Conservation (phyloP, 2,888 invertebrate species). For the Athripsodes cinereus region DNA sequence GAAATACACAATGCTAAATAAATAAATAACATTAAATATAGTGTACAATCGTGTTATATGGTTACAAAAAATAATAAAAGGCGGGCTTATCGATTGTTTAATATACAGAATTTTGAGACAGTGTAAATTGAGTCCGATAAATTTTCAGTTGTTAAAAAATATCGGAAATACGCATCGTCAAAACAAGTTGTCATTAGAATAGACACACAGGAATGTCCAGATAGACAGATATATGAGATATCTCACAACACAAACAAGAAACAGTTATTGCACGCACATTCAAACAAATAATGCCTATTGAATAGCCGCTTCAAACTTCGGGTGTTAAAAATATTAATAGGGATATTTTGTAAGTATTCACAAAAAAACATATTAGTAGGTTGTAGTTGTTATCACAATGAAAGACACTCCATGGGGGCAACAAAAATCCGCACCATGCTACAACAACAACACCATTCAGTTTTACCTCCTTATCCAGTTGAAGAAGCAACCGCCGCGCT, state of each 20-base stretch:
- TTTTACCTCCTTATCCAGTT: slow-evolving; percentile 26
- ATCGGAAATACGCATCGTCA: background rate
- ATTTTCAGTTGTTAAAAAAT: background rate
- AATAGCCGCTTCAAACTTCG: too few species aligned
- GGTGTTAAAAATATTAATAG: too few species aligned
- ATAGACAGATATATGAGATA: background rate
- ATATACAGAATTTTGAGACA: background rate
- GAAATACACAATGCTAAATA: too few species aligned
- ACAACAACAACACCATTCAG: too few species aligned
- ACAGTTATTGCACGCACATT: background rate
- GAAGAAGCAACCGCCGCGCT: slow-evolving; percentile 24
- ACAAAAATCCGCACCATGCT: background rate
- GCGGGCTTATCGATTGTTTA: background rate
- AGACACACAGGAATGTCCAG: background rate
- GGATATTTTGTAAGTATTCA: too few species aligned
- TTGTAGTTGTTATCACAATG: background rate
- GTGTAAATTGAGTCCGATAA: background rate
- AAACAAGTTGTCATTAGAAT: background rate
- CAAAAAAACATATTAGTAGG: too few species aligned
- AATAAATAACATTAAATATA: too few species aligned
- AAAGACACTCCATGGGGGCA: background rate
- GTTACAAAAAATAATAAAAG: background rate
- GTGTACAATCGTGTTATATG: too few species aligned
- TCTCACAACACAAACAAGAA: background rate
- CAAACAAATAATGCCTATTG: background rate